Base-by-base conservation (phyloP, 2,113 vertebrate species). In the Pipa parva region DNA sequence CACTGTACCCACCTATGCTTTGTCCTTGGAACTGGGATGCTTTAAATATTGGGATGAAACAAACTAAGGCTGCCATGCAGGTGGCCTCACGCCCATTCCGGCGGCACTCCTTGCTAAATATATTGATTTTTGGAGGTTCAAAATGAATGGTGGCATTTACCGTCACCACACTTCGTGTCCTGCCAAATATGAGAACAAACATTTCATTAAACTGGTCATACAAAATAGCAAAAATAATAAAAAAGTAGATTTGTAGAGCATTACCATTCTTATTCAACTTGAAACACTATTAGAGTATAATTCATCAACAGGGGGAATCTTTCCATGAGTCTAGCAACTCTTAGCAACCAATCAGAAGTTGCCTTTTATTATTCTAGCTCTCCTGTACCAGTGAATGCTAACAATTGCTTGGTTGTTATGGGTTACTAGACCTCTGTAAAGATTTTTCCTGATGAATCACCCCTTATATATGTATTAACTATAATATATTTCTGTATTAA, bases 31-130 rank as follows among this genome's bases (percentile, higher is more conserved):
- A 85, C 67, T 83, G 82, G 3, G 88, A 52, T 0, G 95, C 93
- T 80, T 91, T 91, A 80, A 93, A 90, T 42, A 92, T 37, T 0
- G 95, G 83, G 0, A 90, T 90, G 84, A 99, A 92, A 79, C 97
- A 98, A 67, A 95, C 72, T 11, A 92, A 91, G 71, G 93, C 91
- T 0, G 90, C 86, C 90, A 98, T 91, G 66, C 97, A 99, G 66
- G 93, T 95, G 77, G 95, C 93, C 0, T 97, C 93, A 75, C 92
- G 93, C 24, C 94, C 94, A 0, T 83, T 90, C 59, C 95, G 80
- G 74, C 74, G 82, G 79, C 97, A 99, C 84, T 97, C 94, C 75
- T 95, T 93, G 86, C 91, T 91, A 81, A 98, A 99, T 81, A 97
- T 90, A 85, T 99, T 98, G 84, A 99, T 84, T 76, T 97, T 97